Evolutionary conservation across 2,797 vertebrate genomes (phyloP).

Genomic region (Pangasius sanitwongsei): DNA sequence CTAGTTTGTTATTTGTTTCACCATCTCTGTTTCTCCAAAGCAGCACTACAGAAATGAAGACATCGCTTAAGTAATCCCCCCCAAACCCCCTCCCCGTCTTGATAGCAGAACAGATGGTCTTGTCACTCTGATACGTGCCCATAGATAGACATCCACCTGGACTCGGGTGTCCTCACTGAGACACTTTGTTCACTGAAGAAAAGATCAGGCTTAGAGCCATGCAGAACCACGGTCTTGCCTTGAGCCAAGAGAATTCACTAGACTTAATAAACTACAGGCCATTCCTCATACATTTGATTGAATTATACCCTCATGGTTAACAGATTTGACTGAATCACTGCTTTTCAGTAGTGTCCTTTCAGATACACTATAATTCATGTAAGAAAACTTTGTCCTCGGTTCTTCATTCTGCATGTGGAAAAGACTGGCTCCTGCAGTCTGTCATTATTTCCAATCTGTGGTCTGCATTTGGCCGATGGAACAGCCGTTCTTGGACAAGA

Average conservation of each 20-base stretch:
- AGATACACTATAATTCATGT: neutral
- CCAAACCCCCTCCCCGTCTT: neutral
- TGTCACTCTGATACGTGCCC: conserved; percentile 25
- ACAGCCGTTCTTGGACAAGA: neutral
- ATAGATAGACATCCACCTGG: conserved; percentile 37
- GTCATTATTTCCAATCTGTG: conserved; percentile 23
- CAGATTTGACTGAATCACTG: neutral
- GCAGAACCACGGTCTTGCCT: neutral
- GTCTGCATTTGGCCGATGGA: conserved; percentile 17
- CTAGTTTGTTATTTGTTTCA: too few species aligned
- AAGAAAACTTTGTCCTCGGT: neutral
- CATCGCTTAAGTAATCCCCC: neutral
- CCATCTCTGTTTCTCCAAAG: neutral
- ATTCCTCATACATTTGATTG: neutral
- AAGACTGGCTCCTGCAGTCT: conserved; percentile 11
- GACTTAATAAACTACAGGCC: neutral
- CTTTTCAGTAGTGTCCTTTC: neutral
- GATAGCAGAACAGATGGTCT: conserved; percentile 27
- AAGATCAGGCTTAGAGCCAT: conserved; percentile 16
- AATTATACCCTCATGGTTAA: neutral
- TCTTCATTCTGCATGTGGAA: neutral
- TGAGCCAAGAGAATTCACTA: neutral
- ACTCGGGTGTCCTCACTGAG: conserved; percentile 24
- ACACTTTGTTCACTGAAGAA: conserved; percentile 26
- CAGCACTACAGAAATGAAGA: conserved; percentile 4